These are phyloP conservation scores for Enteromius trimaculatus DNA, from an alignment of 2,797 vertebrate species.

Conservation along the genomic window DNA sequence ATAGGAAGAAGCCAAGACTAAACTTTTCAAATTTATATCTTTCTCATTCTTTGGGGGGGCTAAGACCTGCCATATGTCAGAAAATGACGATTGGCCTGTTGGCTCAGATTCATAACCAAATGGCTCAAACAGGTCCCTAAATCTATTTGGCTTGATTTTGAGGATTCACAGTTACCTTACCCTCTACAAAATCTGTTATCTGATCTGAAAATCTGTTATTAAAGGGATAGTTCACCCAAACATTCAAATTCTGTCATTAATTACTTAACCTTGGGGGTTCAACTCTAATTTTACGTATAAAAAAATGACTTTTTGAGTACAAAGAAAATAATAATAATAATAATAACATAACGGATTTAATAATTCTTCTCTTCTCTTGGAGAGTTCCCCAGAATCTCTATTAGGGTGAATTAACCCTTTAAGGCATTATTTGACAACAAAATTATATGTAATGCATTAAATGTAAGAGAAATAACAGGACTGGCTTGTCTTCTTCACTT, in stretches of 20 bases:
- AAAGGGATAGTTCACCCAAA: background rate
- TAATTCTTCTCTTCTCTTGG: no score
- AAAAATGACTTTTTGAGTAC: no score
- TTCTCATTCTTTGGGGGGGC: background rate
- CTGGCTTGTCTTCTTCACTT: background rate
- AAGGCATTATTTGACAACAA: background rate
- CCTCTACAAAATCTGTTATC: constrained; percentile 5
- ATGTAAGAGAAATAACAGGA: background rate
- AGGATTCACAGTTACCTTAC: background rate
- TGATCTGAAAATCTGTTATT: background rate
- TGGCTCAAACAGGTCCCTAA: constrained; percentile 8
- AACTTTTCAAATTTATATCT: constrained; percentile 1
- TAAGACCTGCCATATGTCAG: background rate
- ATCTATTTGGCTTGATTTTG: constrained; percentile 4
- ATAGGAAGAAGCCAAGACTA: background rate
- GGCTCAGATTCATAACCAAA: constrained; percentile 2
- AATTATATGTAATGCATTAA: background rate
- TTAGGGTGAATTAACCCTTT: background rate
- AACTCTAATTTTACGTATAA: no score
- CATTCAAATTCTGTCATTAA: no score
- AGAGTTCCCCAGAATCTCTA: no score
- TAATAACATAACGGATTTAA: no score
- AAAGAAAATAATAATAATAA: no score
- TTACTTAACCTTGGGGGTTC: no score
- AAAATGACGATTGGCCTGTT: background rate